phyloP scores from a whole-genome alignment of 2,113 vertebrate genomes.

The Chionis minor region DNA sequence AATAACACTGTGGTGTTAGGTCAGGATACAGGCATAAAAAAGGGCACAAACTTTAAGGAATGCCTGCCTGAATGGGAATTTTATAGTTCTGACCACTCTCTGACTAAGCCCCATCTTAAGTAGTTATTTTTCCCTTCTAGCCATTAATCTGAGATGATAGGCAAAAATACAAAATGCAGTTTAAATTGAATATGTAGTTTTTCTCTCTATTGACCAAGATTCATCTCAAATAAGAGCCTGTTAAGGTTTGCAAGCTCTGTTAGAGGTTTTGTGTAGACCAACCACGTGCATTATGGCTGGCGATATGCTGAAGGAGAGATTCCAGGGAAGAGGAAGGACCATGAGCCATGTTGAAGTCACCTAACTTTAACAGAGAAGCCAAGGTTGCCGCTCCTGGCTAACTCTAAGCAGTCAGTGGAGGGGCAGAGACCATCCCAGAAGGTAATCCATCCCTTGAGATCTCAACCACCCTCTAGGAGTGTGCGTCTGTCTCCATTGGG shows the following conservation, averaged over 20 bases:
- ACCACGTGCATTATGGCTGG: not conserved
- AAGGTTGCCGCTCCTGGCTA: not conserved
- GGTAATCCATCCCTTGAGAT: not conserved
- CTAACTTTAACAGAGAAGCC: not conserved
- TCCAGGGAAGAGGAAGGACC: not conserved
- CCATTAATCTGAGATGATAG: not conserved
- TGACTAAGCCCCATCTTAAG: not conserved
- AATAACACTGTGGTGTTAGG: not conserved
- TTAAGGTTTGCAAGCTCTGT: not conserved
- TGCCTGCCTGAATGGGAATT: not conserved
- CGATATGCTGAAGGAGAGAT: not conserved
- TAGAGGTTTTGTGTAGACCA: not conserved
- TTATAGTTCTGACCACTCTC: not conserved
- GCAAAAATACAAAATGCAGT: not conserved
- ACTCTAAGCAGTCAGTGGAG: not conserved
- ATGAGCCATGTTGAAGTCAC: not conserved
- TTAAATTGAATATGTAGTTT: constrained; percentile 20
- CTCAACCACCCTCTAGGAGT: not conserved
- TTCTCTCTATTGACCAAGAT: not conserved
- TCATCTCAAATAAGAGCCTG: not conserved
- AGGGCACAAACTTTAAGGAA: not conserved
- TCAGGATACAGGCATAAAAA: not conserved
- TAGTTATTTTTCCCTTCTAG: not conserved
- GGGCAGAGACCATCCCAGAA: not conserved
- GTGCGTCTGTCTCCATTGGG: not conserved